Evolutionary conservation across 2,113 vertebrate species (phyloP), one percentile per base, ranked within the genome.

Genomic region (Pavo muticus): DNA sequence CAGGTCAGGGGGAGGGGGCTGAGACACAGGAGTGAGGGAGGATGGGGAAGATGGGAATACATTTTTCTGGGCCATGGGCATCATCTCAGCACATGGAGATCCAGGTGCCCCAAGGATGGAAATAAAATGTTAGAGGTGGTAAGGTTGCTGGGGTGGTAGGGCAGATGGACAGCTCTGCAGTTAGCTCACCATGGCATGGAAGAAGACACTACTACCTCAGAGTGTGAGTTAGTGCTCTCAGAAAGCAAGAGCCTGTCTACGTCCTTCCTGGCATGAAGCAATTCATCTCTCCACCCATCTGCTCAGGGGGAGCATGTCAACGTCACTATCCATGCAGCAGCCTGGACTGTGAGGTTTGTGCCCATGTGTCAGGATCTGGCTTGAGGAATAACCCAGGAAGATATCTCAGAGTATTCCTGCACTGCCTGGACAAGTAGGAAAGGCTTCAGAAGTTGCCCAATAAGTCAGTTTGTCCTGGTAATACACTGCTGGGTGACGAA

Each of bases 1-100:
- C 91, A 94, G 91, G 80, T 92, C 7, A 3, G 86, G 86, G 95
- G 94, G 32, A 81, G 65, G 86, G 88, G 72, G 52, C 5, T 0
- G 1, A 70, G 75, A 79, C 2, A 4, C 0, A 29, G 35, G 0
- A 32, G 27, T 77, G 45, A 84, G 32, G 71, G 42, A 90, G 69
- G 72, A 64, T 70, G 64, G 65, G 19, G 37, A 25, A 70, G 45
- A 52, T 4, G 32, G 32, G 52, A 92, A 72, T 75, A 32, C 45
- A 48, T 0, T 6, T 71, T 79, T 88, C n/a, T 8, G 61, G 86
- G 32, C 52, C 84, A 69, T 1, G 15, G 24, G 79, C 47, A 2
- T 74, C 45, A 74, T 77, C 56, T 50, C 40, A 73, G 11, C 16
- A 32, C 24, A 57, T 7, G 35, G 35, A 87, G 8, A 24, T 11